phyloP scores from a whole-genome alignment of 1,140 invertebrate genomes.

The Macrotrachela quadricornifera region DNA sequence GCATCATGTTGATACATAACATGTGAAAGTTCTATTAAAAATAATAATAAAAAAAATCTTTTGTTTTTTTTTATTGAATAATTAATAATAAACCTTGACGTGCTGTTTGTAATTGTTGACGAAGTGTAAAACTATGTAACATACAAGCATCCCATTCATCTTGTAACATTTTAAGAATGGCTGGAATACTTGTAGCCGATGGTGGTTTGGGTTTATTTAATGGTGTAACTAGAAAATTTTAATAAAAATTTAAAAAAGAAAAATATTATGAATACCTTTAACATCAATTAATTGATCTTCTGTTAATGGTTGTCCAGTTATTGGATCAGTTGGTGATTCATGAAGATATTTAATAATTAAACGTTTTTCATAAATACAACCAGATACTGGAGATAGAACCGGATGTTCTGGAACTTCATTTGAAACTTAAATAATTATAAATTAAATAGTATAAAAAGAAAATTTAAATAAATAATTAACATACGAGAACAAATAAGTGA shows the following conservation, averaged over 20 bases:
- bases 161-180: constrained; percentile 83
- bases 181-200: constrained; percentile 88
- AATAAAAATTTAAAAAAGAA: constrained; percentile 1
- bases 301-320: constrained; percentile 65
- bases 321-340: constrained; percentile 89
- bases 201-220: constrained; percentile 86
- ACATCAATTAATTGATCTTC: constrained; percentile 73
- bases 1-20: constrained; percentile 88
- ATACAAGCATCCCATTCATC: constrained; percentile 99
- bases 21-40: constrained; percentile 43
- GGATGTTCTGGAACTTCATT: constrained; percentile 50
- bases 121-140: constrained; percentile 80
- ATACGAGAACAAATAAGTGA: too few species aligned
- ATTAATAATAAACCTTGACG: constrained; percentile 45
- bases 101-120: constrained; percentile 88
- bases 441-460: too few species aligned
- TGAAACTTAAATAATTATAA: too few species aligned
- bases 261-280: constrained; percentile 53
- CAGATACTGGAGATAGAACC: constrained; percentile 80
- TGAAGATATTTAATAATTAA: constrained; percentile 86
- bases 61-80: neutral
- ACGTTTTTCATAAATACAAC: constrained; percentile 76
- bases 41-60: neutral
- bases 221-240: constrained; percentile 40
- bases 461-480: too few species aligned